Conservation (phyloP, 2,797 vertebrate genomes). For the Sparus aurata region DNA sequence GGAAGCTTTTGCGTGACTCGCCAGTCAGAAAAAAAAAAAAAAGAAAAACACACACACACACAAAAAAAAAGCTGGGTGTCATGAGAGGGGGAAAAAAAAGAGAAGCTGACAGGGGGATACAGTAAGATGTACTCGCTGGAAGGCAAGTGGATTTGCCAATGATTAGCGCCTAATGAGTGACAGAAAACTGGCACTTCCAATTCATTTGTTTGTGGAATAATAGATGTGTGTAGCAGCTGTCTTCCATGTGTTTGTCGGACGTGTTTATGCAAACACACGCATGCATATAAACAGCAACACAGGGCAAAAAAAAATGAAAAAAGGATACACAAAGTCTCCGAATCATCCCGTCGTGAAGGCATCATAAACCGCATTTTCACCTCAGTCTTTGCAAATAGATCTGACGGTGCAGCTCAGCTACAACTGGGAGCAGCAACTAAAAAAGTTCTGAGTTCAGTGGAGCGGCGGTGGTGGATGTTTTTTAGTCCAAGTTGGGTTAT, state of each 20-base stretch:
- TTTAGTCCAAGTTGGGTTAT: slow-evolving; percentile 51
- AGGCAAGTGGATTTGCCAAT: slow-evolving; percentile 78
- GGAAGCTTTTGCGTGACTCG: slow-evolving; percentile 62
- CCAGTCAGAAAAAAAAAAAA: slow-evolving; percentile 65
- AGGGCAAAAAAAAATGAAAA: no score
- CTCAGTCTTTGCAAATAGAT: slow-evolving; percentile 9
- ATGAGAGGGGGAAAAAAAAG: slow-evolving; percentile 20
- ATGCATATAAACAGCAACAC: slow-evolving; percentile 22
- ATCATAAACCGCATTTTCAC: slow-evolving; percentile 1
- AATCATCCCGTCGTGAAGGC: background rate
- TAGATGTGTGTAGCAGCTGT: slow-evolving; percentile 64
- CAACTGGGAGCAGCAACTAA: background rate
- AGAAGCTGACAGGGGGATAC: slow-evolving; percentile 58
- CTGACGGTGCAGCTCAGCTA: background rate
- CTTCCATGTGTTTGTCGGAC: slow-evolving; percentile 43
- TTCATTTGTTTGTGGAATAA: slow-evolving; percentile 77
- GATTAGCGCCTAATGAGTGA: slow-evolving; percentile 82
- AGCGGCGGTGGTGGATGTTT: slow-evolving; percentile 31
- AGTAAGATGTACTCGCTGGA: slow-evolving; percentile 59
- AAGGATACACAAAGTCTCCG: background rate
- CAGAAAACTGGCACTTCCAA: slow-evolving; percentile 74
- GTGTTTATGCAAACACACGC: slow-evolving; percentile 34
- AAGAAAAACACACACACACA: slow-evolving; percentile 3
- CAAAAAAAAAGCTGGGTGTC: slow-evolving; percentile 45
- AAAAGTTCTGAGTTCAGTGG: slow-evolving; percentile 42